Evolutionary conservation across 2,797 vertebrate species (phyloP).

Genomic region (Champsocephalus gunnari): DNA sequence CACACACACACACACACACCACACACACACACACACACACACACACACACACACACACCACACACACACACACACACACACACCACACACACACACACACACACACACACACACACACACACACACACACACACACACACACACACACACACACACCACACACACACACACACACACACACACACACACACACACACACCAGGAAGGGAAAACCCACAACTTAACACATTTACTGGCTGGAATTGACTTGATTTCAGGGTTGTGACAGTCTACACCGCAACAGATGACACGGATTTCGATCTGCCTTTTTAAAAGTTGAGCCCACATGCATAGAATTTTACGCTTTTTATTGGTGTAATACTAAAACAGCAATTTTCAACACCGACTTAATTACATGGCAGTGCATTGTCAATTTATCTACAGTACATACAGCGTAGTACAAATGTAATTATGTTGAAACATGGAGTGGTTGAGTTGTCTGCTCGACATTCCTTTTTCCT

Average conservation of each 20-base stretch:
- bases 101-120: conserved; percentile 62
- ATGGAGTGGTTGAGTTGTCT: not conserved
- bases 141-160: conserved; percentile 61
- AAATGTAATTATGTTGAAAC: conserved; percentile 37
- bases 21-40: conserved; percentile 68
- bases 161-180: conserved; percentile 65
- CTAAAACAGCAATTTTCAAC: conserved; percentile 20
- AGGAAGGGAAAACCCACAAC: conserved; percentile 59
- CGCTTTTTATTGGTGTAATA: not conserved
- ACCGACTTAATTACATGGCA: conserved; percentile 14
- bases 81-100: conserved; percentile 62
- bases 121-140: conserved; percentile 65
- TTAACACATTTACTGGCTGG: conserved; percentile 58
- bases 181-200: conserved; percentile 63
- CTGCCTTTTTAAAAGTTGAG: conserved; percentile 21
- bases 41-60: conserved; percentile 62
- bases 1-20: conserved; percentile 62
- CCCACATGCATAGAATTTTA: not conserved
- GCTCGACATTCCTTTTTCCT: conserved; percentile 25
- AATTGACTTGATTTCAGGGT: conserved; percentile 42
- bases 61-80: conserved; percentile 68
- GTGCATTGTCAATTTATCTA: not conserved
- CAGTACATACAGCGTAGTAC: conserved; percentile 1
- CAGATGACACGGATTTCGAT: conserved; percentile 22
- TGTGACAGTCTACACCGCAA: conserved; percentile 29